Evolutionary conservation across 2,113 vertebrate species (phyloP).

Genomic region (Rhynchomys soricoides): DNA sequence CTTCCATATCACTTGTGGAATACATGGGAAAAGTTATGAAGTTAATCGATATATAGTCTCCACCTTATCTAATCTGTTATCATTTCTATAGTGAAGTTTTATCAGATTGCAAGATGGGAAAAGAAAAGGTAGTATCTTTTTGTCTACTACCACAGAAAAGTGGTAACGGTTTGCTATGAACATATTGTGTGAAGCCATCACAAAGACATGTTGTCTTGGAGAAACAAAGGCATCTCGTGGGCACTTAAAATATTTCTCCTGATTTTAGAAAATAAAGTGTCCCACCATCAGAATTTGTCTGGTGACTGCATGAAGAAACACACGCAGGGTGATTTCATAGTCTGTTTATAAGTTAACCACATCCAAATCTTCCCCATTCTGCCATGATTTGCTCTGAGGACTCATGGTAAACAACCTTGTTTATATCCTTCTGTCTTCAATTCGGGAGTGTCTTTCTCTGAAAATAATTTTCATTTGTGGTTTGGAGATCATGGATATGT

Average conservation of each 20-base stretch:
- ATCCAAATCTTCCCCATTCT: background rate
- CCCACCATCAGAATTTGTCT: slow-evolving; percentile 1
- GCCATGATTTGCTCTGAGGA: background rate
- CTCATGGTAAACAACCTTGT: background rate
- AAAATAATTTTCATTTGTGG: background rate
- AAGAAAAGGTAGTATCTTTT: slow-evolving; percentile 50
- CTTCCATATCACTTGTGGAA: background rate
- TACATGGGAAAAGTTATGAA: slow-evolving; percentile 47
- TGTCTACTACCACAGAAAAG: background rate
- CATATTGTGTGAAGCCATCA: background rate
- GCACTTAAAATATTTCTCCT: slow-evolving; percentile 12
- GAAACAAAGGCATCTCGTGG: background rate
- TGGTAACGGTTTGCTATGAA: background rate
- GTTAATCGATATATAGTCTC: slow-evolving; percentile 11
- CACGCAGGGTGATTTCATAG: background rate
- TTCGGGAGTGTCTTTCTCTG: background rate
- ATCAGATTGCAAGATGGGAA: background rate
- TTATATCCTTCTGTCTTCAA: background rate
- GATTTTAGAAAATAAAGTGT: slow-evolving; percentile 19
- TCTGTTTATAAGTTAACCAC: background rate
- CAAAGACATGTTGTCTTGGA: background rate
- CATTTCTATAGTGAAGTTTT: slow-evolving; percentile 24
- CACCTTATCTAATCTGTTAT: background rate
- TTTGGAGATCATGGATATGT: background rate
- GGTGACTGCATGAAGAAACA: slow-evolving; percentile 4